Percentiles rank a stretch among this genome's conserved stretches.
These are phyloP conservation scores for Agrotis segetum DNA, from an alignment of 2,888 invertebrate species.

Conservation along the genomic window DNA sequence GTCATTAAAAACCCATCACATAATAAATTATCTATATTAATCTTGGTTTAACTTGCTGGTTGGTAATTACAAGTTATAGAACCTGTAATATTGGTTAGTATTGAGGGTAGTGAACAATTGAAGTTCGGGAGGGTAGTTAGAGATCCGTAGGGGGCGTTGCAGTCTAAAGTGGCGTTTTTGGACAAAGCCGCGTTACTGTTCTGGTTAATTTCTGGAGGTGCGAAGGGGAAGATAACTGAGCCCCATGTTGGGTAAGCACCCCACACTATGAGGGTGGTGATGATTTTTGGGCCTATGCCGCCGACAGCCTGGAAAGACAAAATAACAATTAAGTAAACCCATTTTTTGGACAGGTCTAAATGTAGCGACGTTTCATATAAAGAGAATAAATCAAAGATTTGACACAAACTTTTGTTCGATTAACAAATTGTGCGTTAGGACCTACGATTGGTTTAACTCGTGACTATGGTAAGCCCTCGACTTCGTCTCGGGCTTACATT, in stretches of 20 bases:
- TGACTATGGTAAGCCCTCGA: too few species aligned
- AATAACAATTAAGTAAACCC: background rate
- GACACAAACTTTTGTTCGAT: too few species aligned
- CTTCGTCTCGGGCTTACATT: too few species aligned
- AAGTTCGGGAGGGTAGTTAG: slow-evolving; percentile 64
- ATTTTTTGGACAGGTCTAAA: too few species aligned
- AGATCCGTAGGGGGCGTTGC: slow-evolving; percentile 53
- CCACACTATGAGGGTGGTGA: slow-evolving; percentile 94
- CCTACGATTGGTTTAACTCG: too few species aligned
- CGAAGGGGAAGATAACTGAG: slow-evolving; percentile 90
- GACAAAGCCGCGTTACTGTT: slow-evolving; percentile 7
- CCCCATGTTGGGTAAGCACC: slow-evolving; percentile 95
- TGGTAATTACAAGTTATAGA: slow-evolving; percentile 74
- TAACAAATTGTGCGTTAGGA: too few species aligned
- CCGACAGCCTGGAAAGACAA: slow-evolving; percentile 91
- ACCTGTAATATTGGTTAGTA: slow-evolving; percentile 65
- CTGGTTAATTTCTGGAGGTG: background rate
- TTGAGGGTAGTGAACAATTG: slow-evolving; percentile 71
- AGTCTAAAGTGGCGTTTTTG: slow-evolving; percentile 66
- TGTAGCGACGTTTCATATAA: too few species aligned
- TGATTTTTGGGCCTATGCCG: slow-evolving; percentile 94
- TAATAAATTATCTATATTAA: slow-evolving; percentile 33
- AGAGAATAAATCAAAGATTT: too few species aligned
- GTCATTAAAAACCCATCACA: slow-evolving; percentile 29
- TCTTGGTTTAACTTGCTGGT: slow-evolving; percentile 64